Evolutionary conservation across 2,797 vertebrate genomes (phyloP).

Genomic region (Molossus alvarezi): DNA sequence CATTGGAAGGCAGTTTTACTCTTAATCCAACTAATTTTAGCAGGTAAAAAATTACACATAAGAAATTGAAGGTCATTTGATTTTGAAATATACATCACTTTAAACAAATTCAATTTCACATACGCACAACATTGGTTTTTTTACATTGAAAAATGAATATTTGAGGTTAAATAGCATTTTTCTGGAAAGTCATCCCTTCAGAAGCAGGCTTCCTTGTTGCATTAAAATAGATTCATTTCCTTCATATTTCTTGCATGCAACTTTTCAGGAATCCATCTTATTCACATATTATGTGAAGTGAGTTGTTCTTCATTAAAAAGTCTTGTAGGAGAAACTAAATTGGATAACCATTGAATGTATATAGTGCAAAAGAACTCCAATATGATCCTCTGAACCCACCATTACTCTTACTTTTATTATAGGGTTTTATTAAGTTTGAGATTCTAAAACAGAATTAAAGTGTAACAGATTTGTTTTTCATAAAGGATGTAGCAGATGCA

Average conservation of each 20-base stretch:
- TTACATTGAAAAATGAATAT: constrained; percentile 66
- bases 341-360: neutral
- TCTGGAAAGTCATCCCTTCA: neutral
- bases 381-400: neutral
- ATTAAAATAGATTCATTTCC: constrained; percentile 58
- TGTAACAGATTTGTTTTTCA: constrained; percentile 59
- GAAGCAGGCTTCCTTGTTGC: neutral
- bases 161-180: constrained; percentile 50
- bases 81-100: constrained; percentile 39
- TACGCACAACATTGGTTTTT: neutral
- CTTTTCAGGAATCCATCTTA: constrained; percentile 25
- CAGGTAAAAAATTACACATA: neutral
- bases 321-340: neutral
- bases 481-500: constrained; percentile 23
- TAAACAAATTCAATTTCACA: constrained; percentile 64
- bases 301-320: constrained; percentile 21
- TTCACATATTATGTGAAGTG: neutral
- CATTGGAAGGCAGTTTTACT: neutral
- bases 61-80: constrained; percentile 5
- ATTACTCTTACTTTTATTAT: neutral
- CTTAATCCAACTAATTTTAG: constrained; percentile 44
- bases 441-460: constrained; percentile 49
- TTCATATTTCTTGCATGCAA: neutral
- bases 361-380: neutral
- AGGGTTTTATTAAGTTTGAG: constrained; percentile 63